Evolutionary conservation across 2,113 vertebrate genomes (phyloP).

Genomic region (Mormoops blainvillei): DNA sequence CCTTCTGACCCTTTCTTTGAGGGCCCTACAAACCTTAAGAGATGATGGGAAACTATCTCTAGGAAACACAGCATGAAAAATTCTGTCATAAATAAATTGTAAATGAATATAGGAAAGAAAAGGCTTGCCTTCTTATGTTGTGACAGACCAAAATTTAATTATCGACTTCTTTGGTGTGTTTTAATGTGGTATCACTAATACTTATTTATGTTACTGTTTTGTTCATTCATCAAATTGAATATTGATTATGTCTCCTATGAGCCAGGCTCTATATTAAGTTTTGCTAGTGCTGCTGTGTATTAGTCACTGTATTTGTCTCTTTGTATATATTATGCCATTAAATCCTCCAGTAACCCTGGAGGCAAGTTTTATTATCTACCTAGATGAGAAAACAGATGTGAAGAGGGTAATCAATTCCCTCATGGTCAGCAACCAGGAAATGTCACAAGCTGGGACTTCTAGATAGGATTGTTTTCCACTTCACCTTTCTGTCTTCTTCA

Average conservation of each 20-base stretch:
- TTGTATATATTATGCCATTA: not conserved
- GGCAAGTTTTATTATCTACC: not conserved
- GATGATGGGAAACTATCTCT: not conserved
- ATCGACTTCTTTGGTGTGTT: not conserved
- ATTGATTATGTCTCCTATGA: not conserved
- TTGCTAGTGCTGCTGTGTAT: not conserved
- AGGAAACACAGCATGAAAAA: not conserved
- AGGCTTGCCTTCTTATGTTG: not conserved
- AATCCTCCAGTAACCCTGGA: not conserved
- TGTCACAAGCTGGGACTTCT: not conserved
- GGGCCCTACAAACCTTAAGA: not conserved
- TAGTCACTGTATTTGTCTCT: not conserved
- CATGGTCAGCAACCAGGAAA: not conserved
- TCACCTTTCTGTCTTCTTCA: not conserved
- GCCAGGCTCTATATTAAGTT: not conserved
- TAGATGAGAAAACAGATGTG: not conserved
- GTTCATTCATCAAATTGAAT: not conserved
- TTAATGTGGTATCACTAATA: slow-evolving; percentile 15
- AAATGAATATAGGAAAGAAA: not conserved
- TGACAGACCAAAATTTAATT: not conserved
- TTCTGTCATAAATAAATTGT: not conserved
- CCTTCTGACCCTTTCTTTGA: not conserved
- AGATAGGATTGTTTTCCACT: not conserved
- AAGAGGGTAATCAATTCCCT: not conserved
- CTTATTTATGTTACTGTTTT: not conserved